Base-by-base conservation (phyloP, 2,888 invertebrate genomes). In the Eupsilia transversa region DNA sequence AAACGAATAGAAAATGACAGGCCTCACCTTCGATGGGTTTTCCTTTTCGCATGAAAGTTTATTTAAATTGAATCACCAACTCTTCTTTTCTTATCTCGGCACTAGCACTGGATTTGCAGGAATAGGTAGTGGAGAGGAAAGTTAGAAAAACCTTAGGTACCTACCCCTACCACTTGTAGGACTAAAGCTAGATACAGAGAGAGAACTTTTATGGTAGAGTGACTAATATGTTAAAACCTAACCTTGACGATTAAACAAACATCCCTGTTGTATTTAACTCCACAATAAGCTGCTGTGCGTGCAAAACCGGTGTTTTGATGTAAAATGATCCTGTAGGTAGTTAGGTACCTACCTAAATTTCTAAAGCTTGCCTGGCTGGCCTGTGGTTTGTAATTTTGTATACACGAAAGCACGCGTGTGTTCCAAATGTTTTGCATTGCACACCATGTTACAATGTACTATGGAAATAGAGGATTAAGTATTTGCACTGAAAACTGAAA, bases 351-450 rank as follows among this genome's bases (percentile, higher is more conserved):
- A 56, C 63, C 61, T 66, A 78, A 68, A 78, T 61, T 81, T 77
- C 76, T 63, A 60, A 61, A 76, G 64, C 56, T 80, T 66, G 60
- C 65, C 17, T 59, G 52, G 59, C 38, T 43, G 14, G 49, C 54
- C 20, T 83, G 76, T 68, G 77, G 74, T 78, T 78, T 75, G 33
- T 23, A 63, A 74, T 72, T 78, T 78, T 75, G 33, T 23, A 63
- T 49, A 70, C 68, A 84, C 66, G 77, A 81, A 84, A 82, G 79
- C 83, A 69, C 74, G 76, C 77, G 30, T 69, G 30, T 52, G 75
- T 63, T 85, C 77, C 67, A 85, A 89, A 88, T 89, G 84, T 86
- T 87, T 83, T 85, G 74, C 65, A 73, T 65, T 66, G 52, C 73
- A 64, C n/a, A 30, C 68, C 12, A 33, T 71, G 41, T 60, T 56